phyloP scores from a whole-genome alignment of 2,113 vertebrate species.

The Seriola dumerili region DNA sequence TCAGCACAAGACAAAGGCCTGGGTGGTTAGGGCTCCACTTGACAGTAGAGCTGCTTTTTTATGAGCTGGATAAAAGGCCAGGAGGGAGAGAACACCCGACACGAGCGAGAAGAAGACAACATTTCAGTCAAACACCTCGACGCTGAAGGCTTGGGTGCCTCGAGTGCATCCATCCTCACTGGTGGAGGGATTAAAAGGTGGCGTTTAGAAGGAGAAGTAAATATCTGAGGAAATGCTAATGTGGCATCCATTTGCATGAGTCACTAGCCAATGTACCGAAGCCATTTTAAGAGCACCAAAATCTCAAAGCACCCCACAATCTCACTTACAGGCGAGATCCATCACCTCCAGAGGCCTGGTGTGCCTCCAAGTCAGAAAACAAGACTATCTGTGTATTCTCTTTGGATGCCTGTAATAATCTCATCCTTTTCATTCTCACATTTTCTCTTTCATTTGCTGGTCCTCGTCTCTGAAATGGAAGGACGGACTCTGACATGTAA shows the following conservation, averaged over 20 bases:
- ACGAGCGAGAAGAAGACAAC: background rate
- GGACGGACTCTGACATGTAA: background rate
- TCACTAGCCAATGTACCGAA: constrained; percentile 67
- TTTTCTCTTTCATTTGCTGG: background rate
- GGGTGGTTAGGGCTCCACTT: constrained; percentile 34
- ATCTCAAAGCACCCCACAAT: constrained; percentile 48
- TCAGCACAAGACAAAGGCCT: constrained; percentile 34
- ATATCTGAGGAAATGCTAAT: constrained; percentile 73
- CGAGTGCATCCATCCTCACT: background rate
- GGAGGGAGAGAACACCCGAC: background rate
- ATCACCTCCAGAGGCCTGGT: constrained; percentile 36
- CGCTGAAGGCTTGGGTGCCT: constrained; percentile 4
- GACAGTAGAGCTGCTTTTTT: constrained; percentile 30
- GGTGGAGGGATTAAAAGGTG: constrained; percentile 6
- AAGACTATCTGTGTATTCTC: background rate
- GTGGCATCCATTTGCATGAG: constrained; percentile 78
- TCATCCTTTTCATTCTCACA: constrained; percentile 3
- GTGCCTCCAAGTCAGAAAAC: constrained; percentile 23
- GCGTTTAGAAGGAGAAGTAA: constrained; percentile 55
- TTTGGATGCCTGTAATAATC: constrained; percentile 7
- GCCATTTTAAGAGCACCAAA: constrained; percentile 76
- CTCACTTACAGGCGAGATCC: constrained; percentile 39
- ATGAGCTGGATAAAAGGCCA: constrained; percentile 29
- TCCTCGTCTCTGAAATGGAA: constrained; percentile 6
- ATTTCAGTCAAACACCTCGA: background rate